phyloP scores from a whole-genome alignment of 2,113 vertebrate genomes.

The Nipponia nippon region DNA sequence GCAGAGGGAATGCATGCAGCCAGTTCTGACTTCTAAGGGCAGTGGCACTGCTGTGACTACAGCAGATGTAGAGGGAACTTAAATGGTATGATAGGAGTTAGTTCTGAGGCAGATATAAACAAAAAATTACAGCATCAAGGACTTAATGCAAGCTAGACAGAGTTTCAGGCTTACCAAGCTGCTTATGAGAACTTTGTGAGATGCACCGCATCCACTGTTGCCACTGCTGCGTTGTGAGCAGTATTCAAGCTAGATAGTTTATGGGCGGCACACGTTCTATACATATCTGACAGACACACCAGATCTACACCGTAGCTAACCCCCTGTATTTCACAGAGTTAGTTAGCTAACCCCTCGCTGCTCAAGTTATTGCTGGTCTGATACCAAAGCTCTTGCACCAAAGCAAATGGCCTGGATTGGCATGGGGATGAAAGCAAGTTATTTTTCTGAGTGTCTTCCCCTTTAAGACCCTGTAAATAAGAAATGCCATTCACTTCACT shows the following conservation, averaged over 20 bases:
- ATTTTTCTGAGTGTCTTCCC: background rate
- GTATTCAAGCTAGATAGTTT: background rate
- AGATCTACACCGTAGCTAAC: background rate
- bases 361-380: background rate
- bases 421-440: background rate
- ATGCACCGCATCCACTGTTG: background rate
- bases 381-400: background rate
- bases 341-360: background rate
- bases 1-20: background rate
- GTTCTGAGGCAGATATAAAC: background rate
- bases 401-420: background rate
- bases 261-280: background rate
- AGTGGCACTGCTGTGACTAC: background rate
- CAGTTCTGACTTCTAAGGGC: background rate
- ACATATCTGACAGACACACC: background rate
- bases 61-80: background rate
- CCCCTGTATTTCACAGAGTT: too few relatives aligned
- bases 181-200: background rate
- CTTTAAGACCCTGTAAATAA: background rate
- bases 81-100: background rate
- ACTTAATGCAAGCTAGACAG: background rate
- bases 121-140: background rate
- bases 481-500: background rate
- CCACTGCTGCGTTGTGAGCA: background rate
- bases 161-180: background rate